Evolutionary conservation across 1,140 invertebrate species (phyloP), one percentile per base, ranked within the genome.

Genomic region (Drosophila athabasca): DNA sequence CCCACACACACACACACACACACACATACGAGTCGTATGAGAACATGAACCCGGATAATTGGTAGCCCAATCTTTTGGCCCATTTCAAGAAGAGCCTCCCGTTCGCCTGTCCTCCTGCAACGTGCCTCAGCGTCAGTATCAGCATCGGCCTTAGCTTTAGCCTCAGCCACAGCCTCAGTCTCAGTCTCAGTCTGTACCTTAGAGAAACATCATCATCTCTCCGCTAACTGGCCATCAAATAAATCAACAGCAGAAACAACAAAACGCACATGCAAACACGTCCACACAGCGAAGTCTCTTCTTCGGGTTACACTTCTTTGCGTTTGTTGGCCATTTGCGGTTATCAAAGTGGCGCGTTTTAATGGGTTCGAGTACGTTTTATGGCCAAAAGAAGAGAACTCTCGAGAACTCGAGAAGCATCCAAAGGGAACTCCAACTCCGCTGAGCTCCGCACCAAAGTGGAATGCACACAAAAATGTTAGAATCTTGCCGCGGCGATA

Each of bases 301-400:
- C 35, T 44, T 49, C 60, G 43, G 52, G 62, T 50, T 53, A 59
- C 52, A 64, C 70, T 62, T 82, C 45, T 60, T 49, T 52, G 55
- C 62, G 39, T 57, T 60, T 59, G 24, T 73, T 60, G 68, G 82
- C 83, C 83, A 82, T 87, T 80, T 87, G 35, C 83, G 80, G 78
- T 87, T 87, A 87, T 87, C 82, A 87, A 78, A 88, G 83, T 87
- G 82, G 35, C 83, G 82, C 82, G 82, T 87, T 87, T 87, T 87
- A 87, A 87, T 87, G 82, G 87, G 83, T 87, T 87, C 82, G 82
- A 87, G 82, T 87, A 87, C 82, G 82, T 87, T 87, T 88, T 87
- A 87, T 88, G 82, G 35, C 35, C 35, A 39, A 39, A 3, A 88
- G 82, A 70, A 80, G 82, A 87, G 74, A 85, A 80, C 73, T 67